Conservation (phyloP, 2,888 invertebrate species). For the Scaeva pyrastri region DNA sequence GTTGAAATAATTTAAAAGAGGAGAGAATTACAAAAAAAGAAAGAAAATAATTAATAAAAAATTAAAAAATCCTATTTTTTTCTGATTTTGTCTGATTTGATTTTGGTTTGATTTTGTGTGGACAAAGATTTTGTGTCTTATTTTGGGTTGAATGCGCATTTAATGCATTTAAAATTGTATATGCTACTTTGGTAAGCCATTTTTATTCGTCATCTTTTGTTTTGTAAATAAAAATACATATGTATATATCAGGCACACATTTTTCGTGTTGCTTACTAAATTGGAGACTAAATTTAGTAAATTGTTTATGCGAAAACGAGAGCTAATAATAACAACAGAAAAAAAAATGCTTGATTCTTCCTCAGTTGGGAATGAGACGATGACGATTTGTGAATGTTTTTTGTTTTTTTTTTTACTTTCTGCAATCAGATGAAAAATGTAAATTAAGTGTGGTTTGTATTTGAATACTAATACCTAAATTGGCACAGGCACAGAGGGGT, state of each 20-base stretch:
- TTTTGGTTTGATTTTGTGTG: neutral
- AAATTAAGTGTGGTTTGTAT: too few relatives aligned
- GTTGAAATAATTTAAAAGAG: slow-evolving; percentile 44
- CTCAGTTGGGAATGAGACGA: too few relatives aligned
- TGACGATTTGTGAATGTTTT: neutral
- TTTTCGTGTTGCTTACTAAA: too few relatives aligned
- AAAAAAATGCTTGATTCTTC: too few relatives aligned
- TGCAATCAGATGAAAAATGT: too few relatives aligned
- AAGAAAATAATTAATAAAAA: too few relatives aligned
- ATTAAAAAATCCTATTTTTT: neutral
- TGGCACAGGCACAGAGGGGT: too few relatives aligned
- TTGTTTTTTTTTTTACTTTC: neutral
- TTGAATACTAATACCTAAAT: too few relatives aligned
- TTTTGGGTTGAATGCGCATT: slow-evolving; percentile 45
- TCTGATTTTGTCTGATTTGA: too few relatives aligned
- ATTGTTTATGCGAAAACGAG: neutral
- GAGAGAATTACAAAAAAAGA: slow-evolving; percentile 19
- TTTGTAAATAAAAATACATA: slow-evolving; percentile 5
- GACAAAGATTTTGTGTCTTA: neutral
- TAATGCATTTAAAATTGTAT: neutral
- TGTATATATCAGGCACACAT: neutral
- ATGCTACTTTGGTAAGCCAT: neutral
- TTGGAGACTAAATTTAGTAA: neutral
- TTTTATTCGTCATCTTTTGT: slow-evolving; percentile 4
- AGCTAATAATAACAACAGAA: neutral